Base-by-base conservation (phyloP, 2,797 vertebrate species). In the Neosilurus hyrtlii region DNA sequence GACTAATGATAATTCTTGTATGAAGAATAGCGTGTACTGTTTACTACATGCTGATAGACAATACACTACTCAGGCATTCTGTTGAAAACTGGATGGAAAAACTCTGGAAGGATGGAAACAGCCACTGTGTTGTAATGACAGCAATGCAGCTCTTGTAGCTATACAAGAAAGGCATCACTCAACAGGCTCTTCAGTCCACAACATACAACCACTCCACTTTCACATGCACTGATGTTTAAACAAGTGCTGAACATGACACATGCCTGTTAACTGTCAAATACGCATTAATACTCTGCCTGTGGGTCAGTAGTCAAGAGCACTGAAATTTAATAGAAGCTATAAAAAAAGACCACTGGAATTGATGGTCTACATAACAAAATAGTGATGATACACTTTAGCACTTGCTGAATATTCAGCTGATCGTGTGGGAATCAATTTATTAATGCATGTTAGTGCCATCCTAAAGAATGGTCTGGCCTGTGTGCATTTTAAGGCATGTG, bases 211-310 rank as follows among this genome's bases (percentile, higher is more conserved):
- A 87, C 84, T 86, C 87, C 82, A 81, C 80, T 59, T 86, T 87
- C 79, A 88, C 89, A 89, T 86, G 86, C 79, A 83, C 90, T 89
- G 87, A 91, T 90, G 89, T 90, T 90, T 90, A 84, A 89, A 86
- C 89, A 89, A 85, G 82, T 83, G 84, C 61, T 59, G 81, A 85
- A 88, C 85, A 90, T 86, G 89, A 90, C 83, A 67, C 85, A 88
- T 79, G 70, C 35, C 52, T 80, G 82, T 85, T 78, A 78, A 52
- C 80, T 84, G 78, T 90, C 73, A 79, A 24, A 67, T 26, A 52
- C 57, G 67, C 11, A 22, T 56, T 26, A 72, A 15, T 43, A 43
- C 22, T 73, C 4, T 72, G 49, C 16, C 35, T 71, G 49, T 59
- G 74, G 74, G 35, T 43, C 12, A 16, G 35, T 20, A 76, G 57